These are phyloP conservation scores for Mythimna albipuncta DNA, from an alignment of 2,888 invertebrate species.

Conservation along the genomic window DNA sequence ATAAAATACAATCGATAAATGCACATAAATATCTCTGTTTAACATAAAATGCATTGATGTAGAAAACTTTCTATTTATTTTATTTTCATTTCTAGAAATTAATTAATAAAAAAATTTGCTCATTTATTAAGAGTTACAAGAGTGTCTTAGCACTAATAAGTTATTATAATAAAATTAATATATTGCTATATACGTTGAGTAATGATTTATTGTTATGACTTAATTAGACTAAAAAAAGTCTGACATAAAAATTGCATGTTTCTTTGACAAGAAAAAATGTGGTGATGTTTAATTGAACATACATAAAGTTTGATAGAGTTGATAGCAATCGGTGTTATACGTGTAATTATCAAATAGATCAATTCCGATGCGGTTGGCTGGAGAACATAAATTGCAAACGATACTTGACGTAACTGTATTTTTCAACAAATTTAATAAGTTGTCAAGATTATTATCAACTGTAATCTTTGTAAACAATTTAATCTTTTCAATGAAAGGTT, in stretches of 20 bases:
- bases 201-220: not conserved
- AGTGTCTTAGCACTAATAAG: not conserved
- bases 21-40: conserved; percentile 9
- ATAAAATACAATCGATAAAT: conserved; percentile 6
- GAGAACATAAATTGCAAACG: conserved; percentile 26
- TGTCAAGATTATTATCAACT: conserved; percentile 1
- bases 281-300: conserved; percentile 27
- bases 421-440: not conserved
- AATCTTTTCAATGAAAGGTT: not conserved
- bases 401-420: conserved; percentile 17
- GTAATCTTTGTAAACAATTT: not conserved
- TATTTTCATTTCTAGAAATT: not conserved
- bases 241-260: conserved; percentile 1
- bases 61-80: conserved; percentile 20
- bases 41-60: not conserved
- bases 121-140: not conserved
- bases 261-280: conserved; percentile 3
- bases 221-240: not conserved
- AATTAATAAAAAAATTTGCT: not conserved
- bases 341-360: conserved; percentile 53
- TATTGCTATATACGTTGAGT: not conserved
- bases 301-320: conserved; percentile 13
- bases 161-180: not conserved
- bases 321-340: conserved; percentile 41
- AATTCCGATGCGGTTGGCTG: conserved; percentile 36